Base-by-base conservation (phyloP, 2,797 vertebrate genomes). In the Amazona ochrocephala region DNA sequence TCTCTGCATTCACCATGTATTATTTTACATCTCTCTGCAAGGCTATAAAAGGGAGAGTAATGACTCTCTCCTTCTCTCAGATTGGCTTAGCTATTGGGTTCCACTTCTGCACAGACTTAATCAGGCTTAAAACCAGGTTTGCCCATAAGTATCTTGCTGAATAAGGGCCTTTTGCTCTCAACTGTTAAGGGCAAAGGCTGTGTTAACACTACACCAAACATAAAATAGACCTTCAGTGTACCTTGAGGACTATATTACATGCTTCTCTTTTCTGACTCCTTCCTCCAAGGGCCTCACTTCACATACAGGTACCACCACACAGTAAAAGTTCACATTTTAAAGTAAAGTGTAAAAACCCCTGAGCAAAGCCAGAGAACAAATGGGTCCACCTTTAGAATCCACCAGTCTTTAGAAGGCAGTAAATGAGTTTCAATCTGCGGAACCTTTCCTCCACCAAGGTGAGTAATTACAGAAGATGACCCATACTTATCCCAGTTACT, bases 381-480 rank as follows among this genome's bases (percentile, higher is more conserved):
- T 4, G 0, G 86, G 82, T 61, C 45, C 32, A 6, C 7, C 8
- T 60, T 60, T 60, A 60, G 0, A 90, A 86, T 47, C 48, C 32
- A 5, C 7, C 9, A 10, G 2, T 11, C 30, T 74, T 85, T 11
- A 71, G n/a, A 84, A 84, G 2, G 50, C 58, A 91, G 60, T 44
- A 89, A 51, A 61, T 11, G 68, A 81, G 37, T 50, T 90, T 44
- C 61, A 54, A 4, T 53, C 71, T 37, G 39, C 23, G 84, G 67
- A 17, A 93, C 88, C 23, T 86, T 84, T 84, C 54, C 89, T 90
- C 50, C 53, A 60, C n/a, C 84, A 95, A 95, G 94, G 91, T 95
- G 90, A 96, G 44, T 84, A 91, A 95, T 92, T 85, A 94, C n/a
- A 93, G 75, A 78, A 22, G 88, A 87, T 24, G 80, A 92, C 47